Evolutionary conservation across 2,888 invertebrate genomes (phyloP).

Genomic region (Drosophila maculinotata): DNA sequence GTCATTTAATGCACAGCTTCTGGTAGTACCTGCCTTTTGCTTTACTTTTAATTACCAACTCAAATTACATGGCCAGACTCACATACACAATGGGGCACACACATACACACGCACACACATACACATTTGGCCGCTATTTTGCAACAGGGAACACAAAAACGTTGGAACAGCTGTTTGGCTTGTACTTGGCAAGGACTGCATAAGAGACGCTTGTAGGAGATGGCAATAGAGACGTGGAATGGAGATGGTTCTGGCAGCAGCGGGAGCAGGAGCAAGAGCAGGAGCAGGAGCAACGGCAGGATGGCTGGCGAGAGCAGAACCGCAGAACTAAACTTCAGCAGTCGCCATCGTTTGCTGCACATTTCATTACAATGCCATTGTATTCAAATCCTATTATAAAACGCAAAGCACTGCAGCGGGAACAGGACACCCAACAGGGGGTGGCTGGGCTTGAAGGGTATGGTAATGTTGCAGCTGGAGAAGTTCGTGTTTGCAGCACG

Average conservation of each 20-base stretch:
- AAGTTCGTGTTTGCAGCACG: conserved; percentile 79
- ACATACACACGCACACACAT: conserved; percentile 12
- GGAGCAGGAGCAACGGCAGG: conserved; percentile 3
- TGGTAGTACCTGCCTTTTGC: conserved; percentile 65
- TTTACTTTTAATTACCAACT: conserved; percentile 78
- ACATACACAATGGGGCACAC: conserved; percentile 44
- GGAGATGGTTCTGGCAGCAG: conserved; percentile 15
- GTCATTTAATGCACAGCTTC: conserved; percentile 65
- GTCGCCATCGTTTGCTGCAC: conserved; percentile 78
- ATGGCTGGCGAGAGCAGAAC: conserved; percentile 49
- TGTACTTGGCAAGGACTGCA: conserved; percentile 59
- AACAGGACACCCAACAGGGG: conserved; percentile 14
- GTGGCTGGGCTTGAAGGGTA: neutral
- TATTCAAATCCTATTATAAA: conserved; percentile 78
- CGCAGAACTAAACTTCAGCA: conserved; percentile 69
- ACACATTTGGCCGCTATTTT: conserved; percentile 38
- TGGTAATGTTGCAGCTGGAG: conserved; percentile 50
- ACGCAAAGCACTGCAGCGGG: conserved; percentile 65
- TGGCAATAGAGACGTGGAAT: conserved; percentile 3
- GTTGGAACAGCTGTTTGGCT: conserved; percentile 73
- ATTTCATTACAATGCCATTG: conserved; percentile 79
- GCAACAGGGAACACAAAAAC: conserved; percentile 44
- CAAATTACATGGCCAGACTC: conserved; percentile 66
- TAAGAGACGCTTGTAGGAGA: conserved; percentile 6
- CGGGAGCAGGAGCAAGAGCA: neutral